Evolutionary conservation across 2,797 vertebrate species (phyloP), one percentile per base, ranked within the genome.

Genomic region (Pelochelys cantorii): DNA sequence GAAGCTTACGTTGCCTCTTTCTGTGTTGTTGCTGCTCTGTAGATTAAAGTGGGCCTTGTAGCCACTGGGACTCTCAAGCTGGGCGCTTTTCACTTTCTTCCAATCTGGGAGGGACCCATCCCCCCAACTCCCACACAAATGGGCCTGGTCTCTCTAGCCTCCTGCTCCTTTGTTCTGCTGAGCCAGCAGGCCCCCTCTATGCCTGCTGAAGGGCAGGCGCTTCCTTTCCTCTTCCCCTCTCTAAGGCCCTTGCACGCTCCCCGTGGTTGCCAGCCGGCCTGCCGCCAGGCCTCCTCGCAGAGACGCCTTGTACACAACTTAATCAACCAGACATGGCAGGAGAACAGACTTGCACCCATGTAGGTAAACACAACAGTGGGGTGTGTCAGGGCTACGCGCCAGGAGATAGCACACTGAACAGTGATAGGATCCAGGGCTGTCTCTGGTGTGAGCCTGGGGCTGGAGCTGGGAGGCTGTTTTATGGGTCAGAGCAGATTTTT

Each of bases 241-340:
- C 23, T 6, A 3, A 2, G 8, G 4, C 2, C 20, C 7, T 2
- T 9, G 5, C 2, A 11, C 5, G 5, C 3, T 3, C 7, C 42
- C 25, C 23, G 23, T 42, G 17, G 42, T 37, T 2, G 42, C 27
- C 37, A 20, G 74, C 53, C 17, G 2, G 48, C 65, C 57, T 1
- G 5, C 31, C 25, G 57, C n/a, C 68, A 48, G n/a, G 2, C 20
- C 3, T 1, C 54, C n/a, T 75, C 25, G 3, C 31, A 4, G 57
- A 78, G 80, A 25, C 3, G 17, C 37, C 0, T 1, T 1, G 0
- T 62, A 54, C 1, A 0, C 48, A 79, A 37, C 93, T 77, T 52
- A 77, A 77, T 77, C 74, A 52, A 27, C 27, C 3, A 7, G 6
- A 22, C 4, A 2, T 7, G 23, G 42, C 42, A 15, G 22, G 9